These are phyloP conservation scores for Semnopithecus entellus DNA, from an alignment of 2,113 vertebrate genomes.

Conservation along the genomic window DNA sequence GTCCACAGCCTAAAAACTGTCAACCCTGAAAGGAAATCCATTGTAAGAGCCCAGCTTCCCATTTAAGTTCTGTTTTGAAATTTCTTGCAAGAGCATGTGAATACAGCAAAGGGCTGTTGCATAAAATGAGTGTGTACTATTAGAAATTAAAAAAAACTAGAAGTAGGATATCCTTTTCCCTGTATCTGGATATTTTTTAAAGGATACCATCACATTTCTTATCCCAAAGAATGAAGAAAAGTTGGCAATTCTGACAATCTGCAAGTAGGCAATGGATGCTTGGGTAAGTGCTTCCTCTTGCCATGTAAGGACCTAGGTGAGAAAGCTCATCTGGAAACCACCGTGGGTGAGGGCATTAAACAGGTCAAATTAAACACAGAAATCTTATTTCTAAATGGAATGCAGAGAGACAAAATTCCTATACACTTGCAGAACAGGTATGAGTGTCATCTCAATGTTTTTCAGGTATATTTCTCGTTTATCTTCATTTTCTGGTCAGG, in stretches of 20 bases:
- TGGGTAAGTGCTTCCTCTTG: background rate
- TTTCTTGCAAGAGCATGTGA: background rate
- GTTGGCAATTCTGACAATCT: background rate
- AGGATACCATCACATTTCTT: background rate
- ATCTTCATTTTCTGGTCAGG: background rate
- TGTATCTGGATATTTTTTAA: background rate
- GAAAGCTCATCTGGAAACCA: background rate
- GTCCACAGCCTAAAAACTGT: background rate
- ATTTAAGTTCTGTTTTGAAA: background rate
- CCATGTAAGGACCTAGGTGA: too few relatives aligned
- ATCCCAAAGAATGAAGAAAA: background rate
- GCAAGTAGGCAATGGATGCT: background rate
- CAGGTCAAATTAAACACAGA: background rate
- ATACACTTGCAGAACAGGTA: background rate
- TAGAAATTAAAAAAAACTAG: background rate
- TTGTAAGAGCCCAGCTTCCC: background rate
- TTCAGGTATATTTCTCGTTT: background rate
- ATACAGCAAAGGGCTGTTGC: background rate
- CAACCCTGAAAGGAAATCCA: background rate
- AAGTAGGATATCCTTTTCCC: background rate
- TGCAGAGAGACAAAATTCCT: background rate
- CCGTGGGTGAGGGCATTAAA: background rate
- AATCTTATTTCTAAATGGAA: conserved; percentile 8
- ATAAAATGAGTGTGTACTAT: background rate
- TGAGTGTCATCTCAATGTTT: background rate